These are phyloP conservation scores for Coregonus clupeaformis DNA, from an alignment of 2,113 vertebrate species.

Conservation along the genomic window DNA sequence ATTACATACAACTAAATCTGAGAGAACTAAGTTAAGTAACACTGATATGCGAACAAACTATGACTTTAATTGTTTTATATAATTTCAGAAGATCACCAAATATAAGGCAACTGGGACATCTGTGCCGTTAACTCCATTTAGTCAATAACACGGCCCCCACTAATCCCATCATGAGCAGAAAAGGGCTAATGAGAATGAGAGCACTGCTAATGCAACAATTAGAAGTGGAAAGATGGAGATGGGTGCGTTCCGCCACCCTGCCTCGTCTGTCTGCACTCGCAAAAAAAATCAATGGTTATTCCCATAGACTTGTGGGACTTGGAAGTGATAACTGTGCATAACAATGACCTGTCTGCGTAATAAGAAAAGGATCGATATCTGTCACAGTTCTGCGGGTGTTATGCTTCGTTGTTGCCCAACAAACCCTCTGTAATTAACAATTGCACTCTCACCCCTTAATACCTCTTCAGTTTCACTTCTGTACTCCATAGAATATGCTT, in stretches of 20 bases:
- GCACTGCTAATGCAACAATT: slow-evolving; percentile 1
- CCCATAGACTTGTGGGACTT: slow-evolving; percentile 56
- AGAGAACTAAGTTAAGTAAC: too few relatives aligned
- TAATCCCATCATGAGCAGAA: slow-evolving; percentile 11
- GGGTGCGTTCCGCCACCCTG: slow-evolving; percentile 21
- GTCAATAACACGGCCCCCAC: slow-evolving; percentile 5
- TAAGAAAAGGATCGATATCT: slow-evolving; percentile 65
- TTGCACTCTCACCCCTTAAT: slow-evolving; percentile 38
- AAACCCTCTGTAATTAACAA: slow-evolving; percentile 67
- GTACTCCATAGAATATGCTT: slow-evolving; percentile 15
- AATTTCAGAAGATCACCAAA: slow-evolving; percentile 8
- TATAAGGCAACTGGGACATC: background rate
- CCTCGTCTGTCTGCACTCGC: background rate
- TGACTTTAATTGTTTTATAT: too few relatives aligned
- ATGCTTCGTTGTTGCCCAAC: slow-evolving; percentile 55
- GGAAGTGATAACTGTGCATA: slow-evolving; percentile 47
- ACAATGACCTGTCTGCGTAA: slow-evolving; percentile 50
- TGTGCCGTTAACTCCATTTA: background rate
- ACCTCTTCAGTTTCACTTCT: slow-evolving; percentile 25
- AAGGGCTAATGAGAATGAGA: slow-evolving; percentile 36
- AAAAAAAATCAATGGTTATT: slow-evolving; percentile 63
- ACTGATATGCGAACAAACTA: too few relatives aligned
- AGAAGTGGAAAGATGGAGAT: slow-evolving; percentile 44
- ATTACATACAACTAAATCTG: too few relatives aligned
- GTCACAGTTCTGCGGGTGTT: slow-evolving; percentile 36